These are phyloP conservation scores for Elymnias hypermnestra DNA, from an alignment of 1,140 invertebrate species.

Conservation along the genomic window DNA sequence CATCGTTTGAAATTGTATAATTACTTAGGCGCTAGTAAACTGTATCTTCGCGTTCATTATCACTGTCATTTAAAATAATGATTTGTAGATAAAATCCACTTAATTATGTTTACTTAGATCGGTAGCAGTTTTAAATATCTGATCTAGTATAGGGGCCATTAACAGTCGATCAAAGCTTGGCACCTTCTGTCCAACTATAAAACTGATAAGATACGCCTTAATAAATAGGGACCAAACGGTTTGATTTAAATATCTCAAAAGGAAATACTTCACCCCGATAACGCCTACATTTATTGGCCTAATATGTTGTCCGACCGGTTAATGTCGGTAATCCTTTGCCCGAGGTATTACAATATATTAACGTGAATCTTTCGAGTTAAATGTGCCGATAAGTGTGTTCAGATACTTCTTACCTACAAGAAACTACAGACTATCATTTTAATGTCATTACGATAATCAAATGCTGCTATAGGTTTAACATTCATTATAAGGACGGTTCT, in stretches of 20 bases:
- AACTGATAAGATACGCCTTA: conserved; percentile 36
- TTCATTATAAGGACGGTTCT: conserved; percentile 8
- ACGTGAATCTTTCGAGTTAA: conserved; percentile 23
- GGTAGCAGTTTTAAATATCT: conserved; percentile 29
- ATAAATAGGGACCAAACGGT: conserved; percentile 49
- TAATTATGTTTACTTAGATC: conserved; percentile 2
- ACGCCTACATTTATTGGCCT: conserved; percentile 29
- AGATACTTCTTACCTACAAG: conserved; percentile 11
- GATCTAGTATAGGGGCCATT: conserved; percentile 29
- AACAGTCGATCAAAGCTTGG: conserved; percentile 35
- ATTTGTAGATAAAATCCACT: background rate
- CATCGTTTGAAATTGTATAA: no score
- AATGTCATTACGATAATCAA: conserved; percentile 14
- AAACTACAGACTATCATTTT: conserved; percentile 12
- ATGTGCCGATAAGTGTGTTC: conserved; percentile 22
- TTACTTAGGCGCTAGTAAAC: no score
- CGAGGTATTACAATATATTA: conserved; percentile 31
- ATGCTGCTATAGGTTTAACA: conserved; percentile 17
- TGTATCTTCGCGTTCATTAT: no score
- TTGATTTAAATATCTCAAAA: conserved; percentile 52
- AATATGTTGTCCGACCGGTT: conserved; percentile 31
- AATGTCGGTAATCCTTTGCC: conserved; percentile 21
- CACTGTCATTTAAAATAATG: background rate
- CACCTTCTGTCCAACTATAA: conserved; percentile 35
- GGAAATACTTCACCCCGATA: conserved; percentile 40